Evolutionary conservation across 2,888 invertebrate genomes (phyloP), one percentile per base, ranked within the genome.

Genomic region (Pyrrhia umbra): DNA sequence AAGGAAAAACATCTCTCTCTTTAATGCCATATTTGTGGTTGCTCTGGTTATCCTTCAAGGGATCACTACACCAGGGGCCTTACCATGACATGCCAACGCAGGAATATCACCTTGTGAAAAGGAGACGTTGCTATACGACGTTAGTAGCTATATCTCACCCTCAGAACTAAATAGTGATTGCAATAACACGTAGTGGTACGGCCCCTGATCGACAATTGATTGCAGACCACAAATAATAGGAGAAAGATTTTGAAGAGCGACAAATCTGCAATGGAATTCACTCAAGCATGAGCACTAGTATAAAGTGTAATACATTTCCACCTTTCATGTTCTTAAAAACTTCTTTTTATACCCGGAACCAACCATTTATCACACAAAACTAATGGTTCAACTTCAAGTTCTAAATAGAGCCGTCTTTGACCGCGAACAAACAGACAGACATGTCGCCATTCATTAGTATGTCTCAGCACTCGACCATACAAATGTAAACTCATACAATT

Each of bases 391-490:
- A 55, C 64, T 45, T 30, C 9, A 42, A 43, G 3, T 3, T 23
- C 13, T 61, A 61, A 67, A 67, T 21, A 37, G 62, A 69, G 1
- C 34, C n/a, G 62, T 63, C 43, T 39, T 20, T 42, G 34, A 43
- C 15, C 37, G 27, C 55, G 45, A 21, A 37, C 20, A 57, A 34
- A 45, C 46, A 68, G 23, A 42, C 51, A 56, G 43, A 39, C 61
- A 50, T 10, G 51, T 40, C 51, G 45, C 25, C 13, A 75, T 75
- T 72, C 55, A 72, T 73, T 73, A 74, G 61, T 37, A 68, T 27
- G 51, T 52, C 49, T 46, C 40, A 16, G 52, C 52, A 49, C 45
- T 54, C 16, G 16, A 52, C 40, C 55, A 49, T 23, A 37, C 16
- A 57, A 34, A 49, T 39, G 52, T 16, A 30, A 55, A 52, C n/a